Evolutionary conservation across 1,140 invertebrate genomes (phyloP).

Genomic region (Macrotrachela quadricornifera): DNA sequence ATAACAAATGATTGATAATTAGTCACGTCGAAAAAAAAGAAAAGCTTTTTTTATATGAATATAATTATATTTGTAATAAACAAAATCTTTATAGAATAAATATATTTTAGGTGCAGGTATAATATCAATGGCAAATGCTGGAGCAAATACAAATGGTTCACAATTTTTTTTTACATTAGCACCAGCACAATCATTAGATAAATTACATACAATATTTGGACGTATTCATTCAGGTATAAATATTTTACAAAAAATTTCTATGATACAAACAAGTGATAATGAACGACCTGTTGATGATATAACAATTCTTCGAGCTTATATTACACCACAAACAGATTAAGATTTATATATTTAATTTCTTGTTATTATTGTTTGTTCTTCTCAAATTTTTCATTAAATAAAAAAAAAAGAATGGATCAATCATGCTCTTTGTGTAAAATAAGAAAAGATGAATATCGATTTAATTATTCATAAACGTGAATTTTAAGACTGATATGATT

Average conservation of each 20-base stretch:
- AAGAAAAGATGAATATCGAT: too few relatives aligned
- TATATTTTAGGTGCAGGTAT: conserved; percentile 44
- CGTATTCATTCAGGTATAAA: conserved; percentile 62
- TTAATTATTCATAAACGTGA: too few relatives aligned
- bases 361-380: too few relatives aligned
- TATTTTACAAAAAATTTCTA: conserved; percentile 66
- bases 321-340: neutral
- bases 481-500: too few relatives aligned
- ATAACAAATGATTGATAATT: too few relatives aligned
- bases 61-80: neutral
- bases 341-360: too few relatives aligned
- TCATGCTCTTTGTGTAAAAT: too few relatives aligned
- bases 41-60: neutral
- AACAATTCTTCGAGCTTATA: conserved; percentile 12
- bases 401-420: too few relatives aligned
- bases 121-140: conserved; percentile 70
- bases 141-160: conserved; percentile 83
- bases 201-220: conserved; percentile 89
- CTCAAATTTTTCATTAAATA: too few relatives aligned
- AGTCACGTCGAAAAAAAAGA: too few relatives aligned
- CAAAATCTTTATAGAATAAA: conserved; percentile 1
- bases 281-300: conserved; percentile 56
- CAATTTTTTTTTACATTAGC: conserved; percentile 94
- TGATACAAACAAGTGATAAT: conserved; percentile 71
- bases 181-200: conserved; percentile 88